Evolutionary conservation across 2,888 invertebrate genomes (phyloP).

Genomic region (Craniophora ligustri): DNA sequence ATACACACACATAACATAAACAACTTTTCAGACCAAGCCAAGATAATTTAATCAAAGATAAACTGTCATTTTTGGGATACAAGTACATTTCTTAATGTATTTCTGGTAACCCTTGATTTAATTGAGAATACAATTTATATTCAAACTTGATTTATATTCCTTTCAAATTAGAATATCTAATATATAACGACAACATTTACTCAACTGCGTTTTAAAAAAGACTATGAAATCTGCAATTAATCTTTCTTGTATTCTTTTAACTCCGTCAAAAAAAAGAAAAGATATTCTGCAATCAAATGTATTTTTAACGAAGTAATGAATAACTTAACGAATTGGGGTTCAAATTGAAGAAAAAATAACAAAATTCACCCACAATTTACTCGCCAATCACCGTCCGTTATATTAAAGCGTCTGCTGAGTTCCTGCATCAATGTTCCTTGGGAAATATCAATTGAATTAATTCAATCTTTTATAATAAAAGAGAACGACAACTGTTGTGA

Average conservation of each 20-base stretch:
- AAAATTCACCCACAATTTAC: slow-evolving; percentile 38
- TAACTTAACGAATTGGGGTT: slow-evolving; percentile 27
- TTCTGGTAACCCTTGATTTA: too few relatives aligned
- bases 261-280: slow-evolving; percentile 8
- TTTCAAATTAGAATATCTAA: too few relatives aligned
- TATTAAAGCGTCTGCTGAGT: slow-evolving; percentile 25
- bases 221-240: slow-evolving; percentile 13
- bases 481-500: slow-evolving; percentile 26
- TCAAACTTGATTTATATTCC: too few relatives aligned
- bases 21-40: too few relatives aligned
- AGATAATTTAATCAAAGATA: too few relatives aligned
- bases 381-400: slow-evolving; percentile 38
- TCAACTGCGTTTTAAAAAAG: neutral
- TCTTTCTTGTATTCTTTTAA: slow-evolving; percentile 15
- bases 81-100: too few relatives aligned
- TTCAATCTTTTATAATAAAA: slow-evolving; percentile 50
- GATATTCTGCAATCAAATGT: slow-evolving; percentile 23
- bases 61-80: too few relatives aligned
- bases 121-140: too few relatives aligned
- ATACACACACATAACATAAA: too few relatives aligned
- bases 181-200: slow-evolving; percentile 15
- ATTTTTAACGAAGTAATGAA: slow-evolving; percentile 42
- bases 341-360: slow-evolving; percentile 37
- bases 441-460: slow-evolving; percentile 48
- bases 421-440: slow-evolving; percentile 31